phyloP scores from a whole-genome alignment of 2,113 vertebrate species.

The Petrocephalus zakoni region DNA sequence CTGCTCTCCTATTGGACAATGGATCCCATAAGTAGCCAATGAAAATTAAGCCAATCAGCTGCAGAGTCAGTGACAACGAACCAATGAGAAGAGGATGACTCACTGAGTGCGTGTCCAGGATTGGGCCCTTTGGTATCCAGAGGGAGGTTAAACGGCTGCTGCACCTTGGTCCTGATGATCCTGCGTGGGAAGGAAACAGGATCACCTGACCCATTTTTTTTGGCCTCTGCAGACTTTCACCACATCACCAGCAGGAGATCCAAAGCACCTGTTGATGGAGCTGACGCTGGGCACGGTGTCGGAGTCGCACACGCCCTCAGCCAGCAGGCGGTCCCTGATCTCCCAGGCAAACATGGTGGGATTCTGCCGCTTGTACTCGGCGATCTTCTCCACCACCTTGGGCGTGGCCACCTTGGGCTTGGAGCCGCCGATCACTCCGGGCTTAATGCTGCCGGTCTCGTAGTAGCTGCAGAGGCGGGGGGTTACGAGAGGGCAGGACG shows the following conservation, averaged over 20 bases:
- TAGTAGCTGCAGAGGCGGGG: conserved; percentile 64
- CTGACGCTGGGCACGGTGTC: conserved; percentile 87
- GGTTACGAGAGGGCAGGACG: neutral
- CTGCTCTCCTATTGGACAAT: neutral
- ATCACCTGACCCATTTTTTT: neutral
- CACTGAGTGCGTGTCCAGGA: conserved; percentile 79
- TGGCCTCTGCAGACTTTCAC: neutral
- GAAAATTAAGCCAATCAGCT: neutral
- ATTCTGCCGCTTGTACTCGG: conserved; percentile 83
- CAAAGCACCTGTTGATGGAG: conserved; percentile 78
- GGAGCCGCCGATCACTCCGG: conserved; percentile 81
- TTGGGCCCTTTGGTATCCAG: conserved; percentile 79
- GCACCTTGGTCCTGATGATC: conserved; percentile 87
- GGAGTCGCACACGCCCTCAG: conserved; percentile 76
- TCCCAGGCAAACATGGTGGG: conserved; percentile 92
- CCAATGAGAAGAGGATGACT: conserved; percentile 39
- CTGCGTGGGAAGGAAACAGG: conserved; percentile 47
- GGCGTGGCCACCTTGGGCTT: conserved; percentile 86
- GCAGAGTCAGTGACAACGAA: neutral
- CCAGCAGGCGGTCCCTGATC: conserved; percentile 77
- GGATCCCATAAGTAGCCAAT: neutral
- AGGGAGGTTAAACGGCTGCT: conserved; percentile 82
- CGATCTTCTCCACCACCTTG: conserved; percentile 85
- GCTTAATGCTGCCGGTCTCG: conserved; percentile 83
- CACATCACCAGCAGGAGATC: neutral